phyloP scores from a whole-genome alignment of 1,140 invertebrate genomes.

The Lerema accius region DNA sequence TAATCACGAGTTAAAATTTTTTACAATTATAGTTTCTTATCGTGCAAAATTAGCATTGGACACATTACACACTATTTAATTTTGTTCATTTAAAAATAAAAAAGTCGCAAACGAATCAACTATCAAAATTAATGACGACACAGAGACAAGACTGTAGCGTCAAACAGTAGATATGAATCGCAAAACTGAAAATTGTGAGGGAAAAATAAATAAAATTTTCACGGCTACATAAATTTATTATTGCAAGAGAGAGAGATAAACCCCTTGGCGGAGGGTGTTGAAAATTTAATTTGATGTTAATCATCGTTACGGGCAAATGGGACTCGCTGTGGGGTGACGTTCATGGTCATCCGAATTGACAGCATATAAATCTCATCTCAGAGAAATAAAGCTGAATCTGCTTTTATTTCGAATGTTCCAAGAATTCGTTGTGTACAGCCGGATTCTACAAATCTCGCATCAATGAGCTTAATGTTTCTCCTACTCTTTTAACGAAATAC shows the following conservation, averaged over 20 bases:
- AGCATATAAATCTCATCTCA: conserved; percentile 14
- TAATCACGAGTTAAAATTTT: too few species aligned
- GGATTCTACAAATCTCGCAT: neutral
- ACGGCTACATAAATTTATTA: conserved; percentile 21
- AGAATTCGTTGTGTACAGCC: neutral
- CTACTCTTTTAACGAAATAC: too few species aligned
- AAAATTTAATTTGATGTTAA: conserved; percentile 34
- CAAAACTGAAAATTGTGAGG: neutral
- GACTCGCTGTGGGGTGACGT: conserved; percentile 6
- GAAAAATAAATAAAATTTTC: conserved; percentile 21
- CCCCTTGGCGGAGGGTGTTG: conserved; percentile 21
- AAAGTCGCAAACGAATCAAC: neutral
- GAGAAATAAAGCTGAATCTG: conserved; percentile 1
- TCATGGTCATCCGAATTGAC: conserved; percentile 24
- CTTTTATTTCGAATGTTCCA: neutral
- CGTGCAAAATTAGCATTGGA: too few species aligned
- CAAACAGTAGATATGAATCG: neutral
- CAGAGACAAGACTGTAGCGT: neutral
- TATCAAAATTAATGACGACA: neutral
- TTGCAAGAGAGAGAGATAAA: conserved; percentile 28
- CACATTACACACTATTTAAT: too few species aligned
- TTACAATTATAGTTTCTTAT: too few species aligned
- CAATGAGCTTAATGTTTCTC: too few species aligned
- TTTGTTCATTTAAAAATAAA: neutral
- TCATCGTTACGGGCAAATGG: conserved; percentile 20